Evolutionary conservation across 1,140 invertebrate genomes (phyloP), one percentile per base, ranked within the genome.

Genomic region (Drosophila ercepeae): DNA sequence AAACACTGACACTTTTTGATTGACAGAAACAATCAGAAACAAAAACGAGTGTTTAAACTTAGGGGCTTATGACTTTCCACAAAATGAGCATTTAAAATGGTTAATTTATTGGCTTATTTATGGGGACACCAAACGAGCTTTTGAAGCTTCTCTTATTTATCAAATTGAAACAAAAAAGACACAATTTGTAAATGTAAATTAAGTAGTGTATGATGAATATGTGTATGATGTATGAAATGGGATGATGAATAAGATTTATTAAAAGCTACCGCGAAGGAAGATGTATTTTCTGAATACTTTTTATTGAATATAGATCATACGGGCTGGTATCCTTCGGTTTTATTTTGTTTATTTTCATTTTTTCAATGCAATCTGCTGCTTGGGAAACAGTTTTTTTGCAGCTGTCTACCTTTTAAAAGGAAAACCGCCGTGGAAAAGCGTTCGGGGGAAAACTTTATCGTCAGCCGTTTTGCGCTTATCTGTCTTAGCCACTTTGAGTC

Each of bases 401-500:
- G 36, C 50, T 57, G 50, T 46, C 65, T 50, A 39, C 36, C 13
- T 39, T 42, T 42, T 65, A 16, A 18, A 36, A 34, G 27, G 46
- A 57, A 65, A 45, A 52, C 48, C 27, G 27, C 27, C 27, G 27
- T 27, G 18, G 41, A n/a, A 49, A 49, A 60, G 23, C 19, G 11
- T 55, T 23, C n/a, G 75, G 55, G 64, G 55, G 60, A 79, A 84
- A 84, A 81, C 71, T 86, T 83, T 53, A 55, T 64, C 70, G 64
- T 75, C 63, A 54, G 52, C 70, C 71, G 58, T 84, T 86, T 86
- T 75, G 53, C 61, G 79, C 79, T 84, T 84, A 84, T 79, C 81
- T 81, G 59, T 75, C 79, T 84, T 79, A 79, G 65, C 71, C 75
- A 68, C 60, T 86, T 82, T 75, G 78, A 86, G 73, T 64, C 67